Percentiles rank a stretch among this genome's conserved stretches.
Conservation (phyloP, 2,888 invertebrate species). For the Cosmia pyralina region DNA sequence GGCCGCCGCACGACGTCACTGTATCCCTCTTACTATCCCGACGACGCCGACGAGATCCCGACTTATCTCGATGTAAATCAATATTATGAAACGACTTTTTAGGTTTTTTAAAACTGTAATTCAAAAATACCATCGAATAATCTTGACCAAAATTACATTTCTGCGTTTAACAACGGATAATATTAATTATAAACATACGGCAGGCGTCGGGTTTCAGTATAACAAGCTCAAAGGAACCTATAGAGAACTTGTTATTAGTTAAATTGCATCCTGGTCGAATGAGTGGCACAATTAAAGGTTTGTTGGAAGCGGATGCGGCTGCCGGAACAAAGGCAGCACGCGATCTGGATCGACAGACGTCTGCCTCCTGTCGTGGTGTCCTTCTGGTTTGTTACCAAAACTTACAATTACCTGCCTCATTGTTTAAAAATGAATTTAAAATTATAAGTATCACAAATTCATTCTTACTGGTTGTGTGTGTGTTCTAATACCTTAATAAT, state of each 20-base stretch:
- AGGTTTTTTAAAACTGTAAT: not conserved
- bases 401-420: conserved; percentile 26
- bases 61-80: conserved; percentile 11
- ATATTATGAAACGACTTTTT: conserved; percentile 3
- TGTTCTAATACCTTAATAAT: not conserved
- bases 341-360: conserved; percentile 80
- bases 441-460: not conserved
- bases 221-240: conserved; percentile 63
- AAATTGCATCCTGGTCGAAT: conserved; percentile 81
- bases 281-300: conserved; percentile 81
- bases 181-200: conserved; percentile 72
- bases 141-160: conserved; percentile 14
- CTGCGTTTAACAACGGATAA: conserved; percentile 16
- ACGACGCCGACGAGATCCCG: conserved; percentile 8
- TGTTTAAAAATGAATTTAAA: conserved; percentile 18
- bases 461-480: not conserved
- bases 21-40: conserved; percentile 29
- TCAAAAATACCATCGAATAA: not conserved
- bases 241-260: conserved; percentile 76
- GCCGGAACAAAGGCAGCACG: conserved; percentile 86
- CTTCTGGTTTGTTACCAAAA: conserved; percentile 54
- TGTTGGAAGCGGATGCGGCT: conserved; percentile 78
- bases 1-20: conserved; percentile 77
- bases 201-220: conserved; percentile 66
- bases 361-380: conserved; percentile 81